Base-by-base conservation (phyloP, 37 sponge, comb jelly and placozoan species). In the Aplysina aerophoba region DNA sequence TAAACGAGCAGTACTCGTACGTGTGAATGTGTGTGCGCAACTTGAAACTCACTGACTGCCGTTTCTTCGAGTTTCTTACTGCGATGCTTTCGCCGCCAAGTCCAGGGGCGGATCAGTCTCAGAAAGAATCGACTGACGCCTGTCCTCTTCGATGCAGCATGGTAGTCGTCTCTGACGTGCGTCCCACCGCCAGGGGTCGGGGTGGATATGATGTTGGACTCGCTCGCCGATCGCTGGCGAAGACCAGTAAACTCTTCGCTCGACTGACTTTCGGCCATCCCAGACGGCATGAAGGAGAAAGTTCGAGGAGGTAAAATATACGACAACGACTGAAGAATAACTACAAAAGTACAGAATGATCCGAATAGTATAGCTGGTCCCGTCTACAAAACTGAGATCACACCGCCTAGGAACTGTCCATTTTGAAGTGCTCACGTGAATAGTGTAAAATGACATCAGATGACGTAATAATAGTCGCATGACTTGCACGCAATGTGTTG, bases 101-200 rank as follows among this genome's bases (percentile, higher is more conserved):
- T 94, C 95, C 95, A 94, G 20, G 95, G 95, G 35, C 95, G 81
- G 12, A 94, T 86, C 20, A 94, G 73, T 37, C 74, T 82, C 63
- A 86, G 75, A 5, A 94, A 73, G 33, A 91, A 89, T 38, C 84
- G 33, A 3, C 78, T 36, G n/a, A 75, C 78, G 2, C 78, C 78
- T 41, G 78, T 75, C 78, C 39, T 75, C 54, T 44, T 17, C 15
- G 78, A 75, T 6, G 2, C 13, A 20, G 53, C n/a, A 4, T 75
- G 44, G 37, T 25, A 25, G 53, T 75, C 78, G 50, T 75, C 78
- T 44, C 25, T 36, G 1, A 21, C 8, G 38, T 24, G 53, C 22
- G 37, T 44, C 8, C 78, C 78, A 40, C 39, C 39, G 33, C 71
- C 71, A 53, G 53, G 37, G 15, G 53, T 40, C 3, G 8, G 3